Evolutionary conservation across 2,888 invertebrate genomes (phyloP), one percentile per base, ranked within the genome.

Genomic region (Xylota sylvarum): DNA sequence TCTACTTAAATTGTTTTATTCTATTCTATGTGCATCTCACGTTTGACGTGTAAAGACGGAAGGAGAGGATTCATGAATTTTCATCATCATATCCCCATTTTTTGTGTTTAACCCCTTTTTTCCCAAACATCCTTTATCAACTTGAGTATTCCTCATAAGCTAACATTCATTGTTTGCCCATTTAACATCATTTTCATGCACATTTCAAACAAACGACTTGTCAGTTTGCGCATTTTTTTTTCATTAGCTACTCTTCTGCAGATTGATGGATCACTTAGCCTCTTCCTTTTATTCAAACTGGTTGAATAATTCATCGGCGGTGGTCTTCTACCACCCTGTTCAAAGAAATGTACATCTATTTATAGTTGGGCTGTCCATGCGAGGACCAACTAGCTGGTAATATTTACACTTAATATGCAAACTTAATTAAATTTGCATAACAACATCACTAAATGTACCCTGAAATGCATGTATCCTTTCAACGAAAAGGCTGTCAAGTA

Each of bases 381-480:
- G 19, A 19, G 35, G 50, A 19, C 17, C 10, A 14, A 7, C 27
- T 50, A 35, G 9, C n/a, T 50, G n/a, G 37, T 37, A 50, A 50
- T 37, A 56, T 60, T 37, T 60, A 32, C 23, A 60, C 37, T 37
- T 62, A 37, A 37, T 62, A 62, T 40, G 62, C 40, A 50, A 62
- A 67, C 37, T 35, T 40, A 73, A 62, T 73, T 73, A 73, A 60
- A 62, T 62, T 73, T 73, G 62, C 37, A 60, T 62, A 60, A 73
- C 72, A 35, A 37, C 30, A 48, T 50, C 9, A 67, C 23, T 19
- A 10, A 46, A 14, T 46, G 43, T 14, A 46, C 17, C 6, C 19
- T 19, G 12, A 23, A 40, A 62, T 14, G 2, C 23, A 19, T 23
- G 4, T 23, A 43, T 23, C 40, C 27, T 62, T 43, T 40, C 43